Conservation (phyloP, 2,113 vertebrate genomes). For the Nyctereutes procyonoides region DNA sequence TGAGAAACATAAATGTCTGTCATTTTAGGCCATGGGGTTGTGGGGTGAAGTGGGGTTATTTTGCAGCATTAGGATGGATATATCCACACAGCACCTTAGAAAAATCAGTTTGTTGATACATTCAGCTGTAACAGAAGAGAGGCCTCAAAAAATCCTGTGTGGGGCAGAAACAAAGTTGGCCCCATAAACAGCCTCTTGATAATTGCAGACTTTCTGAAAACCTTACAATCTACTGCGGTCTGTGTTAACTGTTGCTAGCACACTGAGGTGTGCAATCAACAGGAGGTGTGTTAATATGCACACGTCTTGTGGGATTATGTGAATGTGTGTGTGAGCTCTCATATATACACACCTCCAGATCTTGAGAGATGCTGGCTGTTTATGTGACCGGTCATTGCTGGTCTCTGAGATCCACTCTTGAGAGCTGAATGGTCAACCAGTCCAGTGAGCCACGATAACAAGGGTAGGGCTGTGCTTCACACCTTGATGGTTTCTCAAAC, state of each 20-base stretch:
- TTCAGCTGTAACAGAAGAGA: background rate
- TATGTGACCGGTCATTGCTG: constrained; percentile 82
- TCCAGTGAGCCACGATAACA: too few relatives aligned
- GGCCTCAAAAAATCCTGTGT: background rate
- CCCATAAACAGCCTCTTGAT: background rate
- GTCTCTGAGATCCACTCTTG: constrained; percentile 75
- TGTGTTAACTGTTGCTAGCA: constrained; percentile 17
- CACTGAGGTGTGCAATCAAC: constrained; percentile 50
- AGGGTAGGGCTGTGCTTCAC: background rate
- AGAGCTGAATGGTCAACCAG: background rate
- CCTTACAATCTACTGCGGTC: constrained; percentile 9
- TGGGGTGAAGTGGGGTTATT: background rate
- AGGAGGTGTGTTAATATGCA: background rate
- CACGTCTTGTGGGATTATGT: constrained; percentile 25
- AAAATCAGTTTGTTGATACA: too few relatives aligned
- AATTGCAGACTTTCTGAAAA: constrained; percentile 52
- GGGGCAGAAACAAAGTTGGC: background rate
- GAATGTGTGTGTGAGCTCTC: constrained; percentile 52
- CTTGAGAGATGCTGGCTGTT: constrained; percentile 81
- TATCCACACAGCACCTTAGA: background rate
- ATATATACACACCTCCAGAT: constrained; percentile 55
- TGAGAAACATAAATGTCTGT: background rate
- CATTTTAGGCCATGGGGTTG: background rate
- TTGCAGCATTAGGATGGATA: background rate
- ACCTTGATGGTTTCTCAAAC: background rate